Conservation (phyloP, 2,888 invertebrate genomes). For the Hedychridium roseum region DNA sequence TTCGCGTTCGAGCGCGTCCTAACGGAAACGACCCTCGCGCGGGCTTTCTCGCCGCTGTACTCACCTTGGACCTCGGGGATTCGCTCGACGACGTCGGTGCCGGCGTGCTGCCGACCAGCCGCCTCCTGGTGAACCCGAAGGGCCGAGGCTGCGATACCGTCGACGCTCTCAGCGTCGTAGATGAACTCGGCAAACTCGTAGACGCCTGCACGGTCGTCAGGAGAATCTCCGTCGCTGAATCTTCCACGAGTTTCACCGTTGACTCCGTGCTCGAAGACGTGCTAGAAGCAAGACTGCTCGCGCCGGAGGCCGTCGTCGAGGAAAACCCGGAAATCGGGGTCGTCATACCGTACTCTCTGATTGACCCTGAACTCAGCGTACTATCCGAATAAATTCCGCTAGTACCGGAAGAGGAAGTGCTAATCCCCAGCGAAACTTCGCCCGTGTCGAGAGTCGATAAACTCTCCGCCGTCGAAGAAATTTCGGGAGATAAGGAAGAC, state of each 20-base stretch:
- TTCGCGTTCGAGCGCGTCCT: conserved; percentile 46
- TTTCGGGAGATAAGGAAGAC: conserved; percentile 5
- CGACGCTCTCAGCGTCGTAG: conserved; percentile 9
- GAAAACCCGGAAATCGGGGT: background rate
- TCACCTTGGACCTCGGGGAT: conserved; percentile 56
- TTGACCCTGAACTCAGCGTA: too few relatives aligned
- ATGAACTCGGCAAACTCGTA: conserved; percentile 14
- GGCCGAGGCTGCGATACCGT: conserved; percentile 64
- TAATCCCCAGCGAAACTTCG: too few relatives aligned
- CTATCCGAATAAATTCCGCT: too few relatives aligned
- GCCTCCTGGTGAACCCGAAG: conserved; percentile 65
- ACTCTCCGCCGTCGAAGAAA: conserved; percentile 10
- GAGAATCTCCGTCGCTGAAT: conserved; percentile 53
- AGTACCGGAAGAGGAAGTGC: too few relatives aligned
- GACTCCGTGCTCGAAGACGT: conserved; percentile 32
- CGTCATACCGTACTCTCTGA: too few relatives aligned
- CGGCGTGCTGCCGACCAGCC: conserved; percentile 53
- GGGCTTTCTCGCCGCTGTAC: conserved; percentile 57
- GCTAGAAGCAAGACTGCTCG: conserved; percentile 12
- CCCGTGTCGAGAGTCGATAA: too few relatives aligned
- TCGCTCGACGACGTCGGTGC: conserved; percentile 40
- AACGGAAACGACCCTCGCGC: conserved; percentile 49
- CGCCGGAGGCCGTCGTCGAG: conserved; percentile 7
- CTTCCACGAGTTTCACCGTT: conserved; percentile 46
- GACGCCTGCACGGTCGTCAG: conserved; percentile 44